These are phyloP conservation scores for Synanthedon tipuliformis DNA, from an alignment of 2,888 invertebrate genomes.

Conservation along the genomic window DNA sequence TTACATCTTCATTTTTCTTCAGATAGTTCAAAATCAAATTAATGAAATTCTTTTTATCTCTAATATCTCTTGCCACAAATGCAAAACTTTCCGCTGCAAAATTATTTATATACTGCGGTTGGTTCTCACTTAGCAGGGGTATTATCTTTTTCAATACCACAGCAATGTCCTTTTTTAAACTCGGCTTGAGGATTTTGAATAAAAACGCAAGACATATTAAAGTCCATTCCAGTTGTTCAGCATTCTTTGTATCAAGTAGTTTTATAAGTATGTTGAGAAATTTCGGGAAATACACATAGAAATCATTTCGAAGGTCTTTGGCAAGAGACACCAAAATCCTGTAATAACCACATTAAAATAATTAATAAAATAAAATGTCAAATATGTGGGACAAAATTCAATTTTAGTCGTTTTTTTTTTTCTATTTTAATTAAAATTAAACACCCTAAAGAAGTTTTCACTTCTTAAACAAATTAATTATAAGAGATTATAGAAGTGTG, in stretches of 20 bases:
- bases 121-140: slow-evolving; percentile 81
- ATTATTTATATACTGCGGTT: slow-evolving; percentile 86
- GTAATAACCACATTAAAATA: slow-evolving; percentile 17
- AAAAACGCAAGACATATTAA: slow-evolving; percentile 89
- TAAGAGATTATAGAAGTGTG: too few relatives aligned
- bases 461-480: too few relatives aligned
- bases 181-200: slow-evolving; percentile 89
- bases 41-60: slow-evolving; percentile 81
- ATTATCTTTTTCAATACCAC: slow-evolving; percentile 77
- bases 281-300: slow-evolving; percentile 85
- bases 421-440: too few relatives aligned
- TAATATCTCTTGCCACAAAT: slow-evolving; percentile 90
- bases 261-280: slow-evolving; percentile 80
- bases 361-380: too few relatives aligned
- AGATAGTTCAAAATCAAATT: slow-evolving; percentile 76
- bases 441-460: too few relatives aligned
- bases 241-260: slow-evolving; percentile 79
- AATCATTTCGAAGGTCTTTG: slow-evolving; percentile 88
- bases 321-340: slow-evolving; percentile 87
- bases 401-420: too few relatives aligned
- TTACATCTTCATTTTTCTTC: slow-evolving; percentile 75
- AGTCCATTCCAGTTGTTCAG: slow-evolving; percentile 87
- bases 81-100: slow-evolving; percentile 98
- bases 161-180: slow-evolving; percentile 82
- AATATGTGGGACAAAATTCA: too few relatives aligned